Base-by-base conservation (phyloP, 1,140 invertebrate species). In the Drosophila navojoa region DNA sequence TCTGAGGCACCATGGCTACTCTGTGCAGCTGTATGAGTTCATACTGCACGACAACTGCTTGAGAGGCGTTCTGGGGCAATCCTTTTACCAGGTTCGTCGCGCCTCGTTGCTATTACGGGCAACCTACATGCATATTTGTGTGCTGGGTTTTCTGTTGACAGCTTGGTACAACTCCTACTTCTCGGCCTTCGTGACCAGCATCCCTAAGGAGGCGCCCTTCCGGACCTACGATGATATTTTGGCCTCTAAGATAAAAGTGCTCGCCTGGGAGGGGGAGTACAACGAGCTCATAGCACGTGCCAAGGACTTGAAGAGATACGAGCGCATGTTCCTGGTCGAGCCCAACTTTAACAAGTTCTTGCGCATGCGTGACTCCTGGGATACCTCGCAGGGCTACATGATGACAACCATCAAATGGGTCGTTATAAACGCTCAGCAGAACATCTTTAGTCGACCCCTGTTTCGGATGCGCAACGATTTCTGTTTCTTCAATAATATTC, bases 81-180 rank as follows among this genome's bases (percentile, higher is more conserved):
- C 90, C 0, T 91, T 91, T 11, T 69, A 61, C 7, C 79, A 91
- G 58, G 73, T 91, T 0, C 11, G 45, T 0, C 35, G 66, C 9
- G 75, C 90, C 0, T 86, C 90, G 1, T 9, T 60, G 3, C 49
- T 85, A 0, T 63, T 91, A 9, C 73, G 90, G 0, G 71, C 67
- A 15, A 91, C 84, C 3, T 91, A 91, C 42, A 6, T 91, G 15
- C 59, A 91, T 52, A 91, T 91, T 10, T 91, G 82, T 40, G 15
- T 87, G 4, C 32, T 91, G 15, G 90, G 90, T 7, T 78, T 91
- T 15, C 55, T 91, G 7, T 67, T 91, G 4, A 90, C 90, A 3
- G 85, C 78, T 15, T 90, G 82, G 71, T 91, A 90, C 10, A 91
- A 91, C 16, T 81, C 90, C 0, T 90, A 86, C 50, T 91, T 91